A percentile compares a stretch with the other conserved stretches of the same genome.
Evolutionary conservation across 2,113 vertebrate genomes (phyloP).

Genomic region (Sapayoa aenigma): DNA sequence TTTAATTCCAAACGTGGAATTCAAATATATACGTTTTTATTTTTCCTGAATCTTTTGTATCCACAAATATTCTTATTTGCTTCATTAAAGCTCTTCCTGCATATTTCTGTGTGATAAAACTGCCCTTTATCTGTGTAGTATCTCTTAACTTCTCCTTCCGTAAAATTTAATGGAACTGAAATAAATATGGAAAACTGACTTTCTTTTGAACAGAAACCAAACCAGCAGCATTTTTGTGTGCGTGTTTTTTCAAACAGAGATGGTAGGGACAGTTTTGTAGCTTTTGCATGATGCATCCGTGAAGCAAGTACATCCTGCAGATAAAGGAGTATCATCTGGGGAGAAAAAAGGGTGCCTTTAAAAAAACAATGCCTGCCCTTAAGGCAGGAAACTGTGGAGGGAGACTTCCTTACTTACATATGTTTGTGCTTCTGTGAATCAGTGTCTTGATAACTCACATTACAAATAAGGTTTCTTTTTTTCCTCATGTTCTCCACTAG

Average conservation of each 20-base stretch:
- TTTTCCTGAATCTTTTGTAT: neutral
- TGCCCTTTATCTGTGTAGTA: neutral
- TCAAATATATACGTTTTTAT: neutral
- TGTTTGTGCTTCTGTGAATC: neutral
- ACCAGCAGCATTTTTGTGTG: neutral
- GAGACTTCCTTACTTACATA: neutral
- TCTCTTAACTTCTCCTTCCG: neutral
- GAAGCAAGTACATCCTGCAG: neutral
- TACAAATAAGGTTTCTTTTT: neutral
- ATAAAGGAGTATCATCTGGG: neutral
- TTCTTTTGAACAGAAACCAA: neutral
- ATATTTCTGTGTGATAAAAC: neutral
- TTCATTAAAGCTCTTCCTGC: neutral
- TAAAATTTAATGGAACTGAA: neutral
- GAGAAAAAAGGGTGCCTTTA: neutral
- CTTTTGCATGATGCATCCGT: neutral
- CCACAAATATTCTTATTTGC: neutral
- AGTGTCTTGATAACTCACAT: neutral
- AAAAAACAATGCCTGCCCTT: neutral
- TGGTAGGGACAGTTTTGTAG: neutral
- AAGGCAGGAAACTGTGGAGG: neutral
- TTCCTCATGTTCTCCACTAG: conserved; percentile 60
- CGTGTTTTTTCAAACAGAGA: neutral
- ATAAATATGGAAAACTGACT: neutral
- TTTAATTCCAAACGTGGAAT: neutral